Base-by-base conservation (phyloP, 2,888 invertebrate genomes). In the Petrophora chlorosata region DNA sequence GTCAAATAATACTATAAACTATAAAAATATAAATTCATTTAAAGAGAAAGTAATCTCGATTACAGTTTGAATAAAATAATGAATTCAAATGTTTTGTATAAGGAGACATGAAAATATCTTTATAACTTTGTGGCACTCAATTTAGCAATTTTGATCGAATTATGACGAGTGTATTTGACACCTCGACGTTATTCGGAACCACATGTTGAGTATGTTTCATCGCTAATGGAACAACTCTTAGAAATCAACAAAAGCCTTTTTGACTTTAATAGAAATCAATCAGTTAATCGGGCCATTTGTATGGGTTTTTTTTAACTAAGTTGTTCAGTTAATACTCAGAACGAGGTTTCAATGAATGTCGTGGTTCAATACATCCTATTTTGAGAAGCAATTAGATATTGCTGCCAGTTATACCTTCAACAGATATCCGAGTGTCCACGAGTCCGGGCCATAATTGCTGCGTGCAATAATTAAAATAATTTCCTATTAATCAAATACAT, bases 381-480 rank as follows among this genome's bases (percentile, higher is more conserved):
- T 5, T 4, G 23, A 23, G 8, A 10, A 61, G 59, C 74, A 25
- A 32, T 10, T 82, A 92, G 63, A 92, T 92, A 76, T 92, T 91
- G 85, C 92, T 92, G 61, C 92, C 92, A 60, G 92, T 91, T 78
- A 92, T 91, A 84, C 92, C 92, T 85, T 92, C 92, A 70, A 92
- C 92, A 67, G 91, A 91, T 85, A 92, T 92, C 78, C 92, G 84
- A 64, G 92, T 92, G 79, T 91, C 92, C 80, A 92, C 92, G 73
- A 91, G 84, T 86, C 92, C 91, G 64, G 89, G 87, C 92, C 91
- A 90, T 66, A 89, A 65, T 85, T 86, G 90, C 90, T 89, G 90
- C 90, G 82, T 90, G 90, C 81, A 89, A 88, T 86, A 73, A 83
- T 80, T 67, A 78, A 79, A 79, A 76, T 58, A 74, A 70, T 72